Evolutionary conservation across 2,113 vertebrate species (phyloP), one percentile per base, ranked within the genome.

Genomic region (Albula goreensis): DNA sequence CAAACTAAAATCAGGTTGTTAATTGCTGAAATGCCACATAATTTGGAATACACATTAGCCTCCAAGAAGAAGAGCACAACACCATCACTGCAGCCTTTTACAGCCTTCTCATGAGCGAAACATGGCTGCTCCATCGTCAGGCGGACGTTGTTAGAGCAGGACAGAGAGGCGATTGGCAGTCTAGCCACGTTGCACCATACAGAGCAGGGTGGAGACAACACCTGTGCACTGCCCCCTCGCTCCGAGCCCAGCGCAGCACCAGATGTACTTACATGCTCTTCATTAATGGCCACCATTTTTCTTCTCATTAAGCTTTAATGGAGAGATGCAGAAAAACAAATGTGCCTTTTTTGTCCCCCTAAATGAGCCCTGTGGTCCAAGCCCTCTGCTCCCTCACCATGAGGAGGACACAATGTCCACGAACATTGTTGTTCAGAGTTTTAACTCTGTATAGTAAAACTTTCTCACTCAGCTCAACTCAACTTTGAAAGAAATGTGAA

Each of bases 221-320:
- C 83, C 63, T 77, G 66, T 70, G 50, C n/a, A 84, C 53, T 56
- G 19, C 63, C 83, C 50, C 63, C 53, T 56, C 53, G 12, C 53
- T 56, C 53, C 2, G 12, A 84, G 83, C n/a, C 83, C 50, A 50
- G 31, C 63, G 17, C 83, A 57, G 22, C 5, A 13, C 50, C 5
- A 22, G 66, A 50, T 50, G 70, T 22, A 77, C 52, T 74, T 52
- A 84, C 83, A 84, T 84, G 66, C 66, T 74, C 66, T 70, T 84
- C 83, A 84, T 84, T 84, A 84, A 84, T 84, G 83, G 25, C 41
- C 49, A 22, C 63, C 83, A 84, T 84, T 84, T 84, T 84, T 84
- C 66, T 79, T 85, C 25, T 78, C 51, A 78, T 84, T 78, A 84
- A 60, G 15, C 51, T 85, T 85, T 79, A 79, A 85, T 78, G 52